Evolutionary conservation across 2,888 invertebrate species (phyloP), one percentile per base, ranked within the genome.

Genomic region (Agrypnus murinus): DNA sequence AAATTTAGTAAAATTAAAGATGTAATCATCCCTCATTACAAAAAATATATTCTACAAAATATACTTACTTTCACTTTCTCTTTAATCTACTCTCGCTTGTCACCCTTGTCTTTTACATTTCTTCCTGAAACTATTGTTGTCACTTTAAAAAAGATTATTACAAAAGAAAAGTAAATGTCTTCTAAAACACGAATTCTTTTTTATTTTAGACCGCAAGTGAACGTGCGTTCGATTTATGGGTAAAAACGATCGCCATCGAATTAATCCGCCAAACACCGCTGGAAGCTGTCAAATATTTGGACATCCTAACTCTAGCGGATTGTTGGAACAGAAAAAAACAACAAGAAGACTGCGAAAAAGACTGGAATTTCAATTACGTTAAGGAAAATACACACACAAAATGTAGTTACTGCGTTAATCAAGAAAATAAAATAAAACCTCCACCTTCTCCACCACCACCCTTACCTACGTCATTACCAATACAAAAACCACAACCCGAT

Each of bases 241-340:
- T 92, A 79, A 90, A 91, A 79, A 91, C 92, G 65, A 88, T 93
- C 72, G 93, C 92, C 62, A 90, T 92, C 74, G 92, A 93, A 83
- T 88, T 93, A 74, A 91, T 93, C 75, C 89, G 92, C 1, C 93
- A 93, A 83, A 93, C 93, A 32, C 93, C 93, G 15, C 85, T 93
- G 74, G 91, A 92, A 57, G 90, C 91, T 74, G 88, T 93, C 69
- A 91, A 92, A 81, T 92, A 92, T 82, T 84, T 93, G 80, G 92
- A 92, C 82, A 92, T 93, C 74, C 82, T 92, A 66, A 89, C 90
- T 73, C 88, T 91, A 57, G 89, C 90, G 36, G 81, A 82, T 45
- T 79, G 78, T 48, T 82, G 80, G 80, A 80, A 74, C 60, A 62
- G 88, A 8, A 78, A 77, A 66, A 63, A 77, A 50, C 62, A 70